These are phyloP conservation scores for Aplysina aerophoba DNA, from an alignment of 37 sponge, comb jelly and placozoan genomes.

Conservation along the genomic window DNA sequence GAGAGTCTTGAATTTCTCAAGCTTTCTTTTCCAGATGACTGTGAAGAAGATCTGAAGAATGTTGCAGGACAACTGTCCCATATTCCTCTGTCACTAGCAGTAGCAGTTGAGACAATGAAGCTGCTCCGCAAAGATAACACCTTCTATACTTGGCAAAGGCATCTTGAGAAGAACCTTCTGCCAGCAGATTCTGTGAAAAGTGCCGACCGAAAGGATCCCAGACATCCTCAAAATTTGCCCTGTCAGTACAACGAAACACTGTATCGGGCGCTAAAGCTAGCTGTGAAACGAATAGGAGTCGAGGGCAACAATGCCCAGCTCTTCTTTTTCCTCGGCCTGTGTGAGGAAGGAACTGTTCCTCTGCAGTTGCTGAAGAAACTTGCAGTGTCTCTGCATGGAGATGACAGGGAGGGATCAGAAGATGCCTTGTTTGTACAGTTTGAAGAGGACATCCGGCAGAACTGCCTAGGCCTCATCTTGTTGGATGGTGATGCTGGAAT, in stretches of 20 bases:
- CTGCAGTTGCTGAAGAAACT: not conserved
- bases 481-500: not conserved
- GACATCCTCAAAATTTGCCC: not conserved
- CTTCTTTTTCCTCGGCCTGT: slow-evolving; percentile 4
- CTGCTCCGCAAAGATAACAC: not conserved
- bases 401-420: not conserved
- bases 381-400: too few species aligned
- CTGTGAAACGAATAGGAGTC: not conserved
- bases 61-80: not conserved
- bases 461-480: not conserved
- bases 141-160: not conserved
- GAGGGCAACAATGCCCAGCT: not conserved
- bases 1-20: not conserved
- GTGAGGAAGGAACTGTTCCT: not conserved
- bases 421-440: slow-evolving; percentile 2
- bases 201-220: not conserved
- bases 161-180: not conserved
- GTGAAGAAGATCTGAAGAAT: not conserved
- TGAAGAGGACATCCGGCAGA: not conserved
- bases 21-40: not conserved
- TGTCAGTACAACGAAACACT: not conserved
- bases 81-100: slow-evolving; percentile 6
- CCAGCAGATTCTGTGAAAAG: not conserved
- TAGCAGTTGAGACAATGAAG: not conserved
- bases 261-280: not conserved